Evolutionary conservation across 1,140 invertebrate species (phyloP), one percentile per base, ranked within the genome.

Genomic region (Drosophila lowei): DNA sequence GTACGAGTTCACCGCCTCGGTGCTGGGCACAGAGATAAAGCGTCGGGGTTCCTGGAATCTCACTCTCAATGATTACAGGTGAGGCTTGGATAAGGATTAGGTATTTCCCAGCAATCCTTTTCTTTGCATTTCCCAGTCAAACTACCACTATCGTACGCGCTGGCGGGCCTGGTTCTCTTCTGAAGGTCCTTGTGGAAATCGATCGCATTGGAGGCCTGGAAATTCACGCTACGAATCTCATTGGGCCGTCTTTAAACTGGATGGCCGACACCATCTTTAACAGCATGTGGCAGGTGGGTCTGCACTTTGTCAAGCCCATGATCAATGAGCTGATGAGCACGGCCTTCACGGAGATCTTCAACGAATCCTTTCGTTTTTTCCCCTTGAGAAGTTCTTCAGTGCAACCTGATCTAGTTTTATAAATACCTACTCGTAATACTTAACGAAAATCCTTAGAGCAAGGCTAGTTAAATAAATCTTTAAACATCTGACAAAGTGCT

Each of bases 271-370:
- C 79, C 3, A 77, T 91, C 1, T 95, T 95, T 61, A 97, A 97
- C 77, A 93, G 93, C 1, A 93, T 94, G 28, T 97, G 96, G 96
- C 94, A 95, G 72, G 93, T 95, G 1, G 95, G 95, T 9, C 95
- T 97, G 70, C 93, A 94, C 0, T 90, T 97, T 4, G 93, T 96
- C 3, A 92, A 93, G 60, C 94, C 95, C 6, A 84, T 96, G n/a
- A 95, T 97, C 74, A 96, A 96, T 88, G 96, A 97, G 77, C 92
- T 97, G 28, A 95, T 97, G 23, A 95, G 95, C 72, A 95, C 93
- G 0, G 96, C 94, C 3, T 97, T 96, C 83, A 96, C 95, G 0
- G 94, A 96, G 55, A 96, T 97, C 62, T 96, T 96, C 90, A 95
- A 94, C 55, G 93, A 94, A 58, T 93, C 94, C 38, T 97, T 97